phyloP scores from a whole-genome alignment of 2,888 invertebrate species.

The Melanotus villosus region DNA sequence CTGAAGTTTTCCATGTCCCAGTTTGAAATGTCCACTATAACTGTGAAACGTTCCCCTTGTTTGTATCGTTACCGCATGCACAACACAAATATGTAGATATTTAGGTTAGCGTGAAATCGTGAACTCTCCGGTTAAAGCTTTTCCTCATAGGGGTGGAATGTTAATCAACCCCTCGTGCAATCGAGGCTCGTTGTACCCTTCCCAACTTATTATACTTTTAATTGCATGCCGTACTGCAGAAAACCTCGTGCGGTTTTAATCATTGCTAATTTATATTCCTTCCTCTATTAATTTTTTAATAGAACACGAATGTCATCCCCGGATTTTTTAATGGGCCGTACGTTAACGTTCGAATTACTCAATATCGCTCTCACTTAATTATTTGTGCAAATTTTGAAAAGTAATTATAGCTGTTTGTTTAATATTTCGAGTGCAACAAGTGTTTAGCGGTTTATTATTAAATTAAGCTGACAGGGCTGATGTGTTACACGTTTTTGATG shows the following conservation, averaged over 20 bases:
- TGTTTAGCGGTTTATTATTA: too few species aligned
- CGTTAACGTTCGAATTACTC: too few species aligned
- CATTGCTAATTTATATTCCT: background rate
- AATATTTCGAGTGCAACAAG: too few species aligned
- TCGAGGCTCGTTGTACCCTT: conserved; percentile 1
- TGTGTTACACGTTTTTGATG: too few species aligned
- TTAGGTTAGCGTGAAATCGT: conserved; percentile 10
- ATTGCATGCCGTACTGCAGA: background rate
- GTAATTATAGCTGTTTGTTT: too few species aligned
- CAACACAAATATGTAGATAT: conserved; percentile 4
- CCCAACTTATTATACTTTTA: conserved; percentile 8
- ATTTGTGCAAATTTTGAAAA: too few species aligned
- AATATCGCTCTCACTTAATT: too few species aligned
- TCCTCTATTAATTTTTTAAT: conserved; percentile 1
- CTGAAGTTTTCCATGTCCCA: too few species aligned
- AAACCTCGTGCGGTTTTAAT: background rate
- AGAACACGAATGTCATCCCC: too few species aligned
- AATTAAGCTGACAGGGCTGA: too few species aligned
- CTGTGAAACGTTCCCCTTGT: background rate
- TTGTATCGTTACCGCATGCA: conserved; percentile 1
- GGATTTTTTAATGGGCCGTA: too few species aligned
- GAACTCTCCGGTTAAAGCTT: conserved; percentile 13
- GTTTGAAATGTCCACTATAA: too few species aligned
- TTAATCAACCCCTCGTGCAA: conserved; percentile 11
- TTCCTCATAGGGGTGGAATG: conserved; percentile 7